phyloP scores from a whole-genome alignment of 2,888 invertebrate genomes.

The Standfussiana lucernea region DNA sequence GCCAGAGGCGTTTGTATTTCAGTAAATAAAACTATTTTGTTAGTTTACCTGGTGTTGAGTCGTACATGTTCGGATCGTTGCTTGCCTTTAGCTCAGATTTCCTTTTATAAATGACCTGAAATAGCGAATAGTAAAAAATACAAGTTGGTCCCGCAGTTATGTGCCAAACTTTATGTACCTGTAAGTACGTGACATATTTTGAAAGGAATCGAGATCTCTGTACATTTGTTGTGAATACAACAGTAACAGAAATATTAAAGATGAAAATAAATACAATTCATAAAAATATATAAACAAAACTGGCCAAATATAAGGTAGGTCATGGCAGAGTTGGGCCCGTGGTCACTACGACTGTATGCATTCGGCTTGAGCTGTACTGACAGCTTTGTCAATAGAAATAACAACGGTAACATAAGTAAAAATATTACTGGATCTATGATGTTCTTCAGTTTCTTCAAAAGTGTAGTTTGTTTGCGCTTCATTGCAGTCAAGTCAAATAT shows the following conservation, averaged over 20 bases:
- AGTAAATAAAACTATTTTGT: neutral
- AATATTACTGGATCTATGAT: constrained; percentile 17
- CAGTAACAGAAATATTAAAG: neutral
- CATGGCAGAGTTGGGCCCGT: no score
- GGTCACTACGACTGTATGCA: no score
- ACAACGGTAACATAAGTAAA: no score
- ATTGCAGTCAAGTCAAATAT: constrained; percentile 27
- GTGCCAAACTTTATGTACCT: no score
- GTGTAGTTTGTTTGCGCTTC: constrained; percentile 21
- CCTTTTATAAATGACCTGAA: constrained; percentile 40
- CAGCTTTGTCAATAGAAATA: no score
- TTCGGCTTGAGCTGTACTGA: no score
- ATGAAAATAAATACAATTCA: no score
- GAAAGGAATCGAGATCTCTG: neutral
- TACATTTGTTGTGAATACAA: neutral
- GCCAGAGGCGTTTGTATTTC: neutral
- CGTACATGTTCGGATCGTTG: neutral
- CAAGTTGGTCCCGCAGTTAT: neutral
- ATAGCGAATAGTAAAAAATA: neutral
- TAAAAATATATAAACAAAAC: no score
- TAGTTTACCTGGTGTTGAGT: constrained; percentile 12
- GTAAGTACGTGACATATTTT: constrained; percentile 3
- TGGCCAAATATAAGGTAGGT: no score
- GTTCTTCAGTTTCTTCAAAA: constrained; percentile 14
- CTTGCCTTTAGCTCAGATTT: constrained; percentile 35